Percentiles rank a stretch among this genome's conserved stretches.
Conservation (phyloP, 2,797 vertebrate genomes). For the Masticophis lateralis region DNA sequence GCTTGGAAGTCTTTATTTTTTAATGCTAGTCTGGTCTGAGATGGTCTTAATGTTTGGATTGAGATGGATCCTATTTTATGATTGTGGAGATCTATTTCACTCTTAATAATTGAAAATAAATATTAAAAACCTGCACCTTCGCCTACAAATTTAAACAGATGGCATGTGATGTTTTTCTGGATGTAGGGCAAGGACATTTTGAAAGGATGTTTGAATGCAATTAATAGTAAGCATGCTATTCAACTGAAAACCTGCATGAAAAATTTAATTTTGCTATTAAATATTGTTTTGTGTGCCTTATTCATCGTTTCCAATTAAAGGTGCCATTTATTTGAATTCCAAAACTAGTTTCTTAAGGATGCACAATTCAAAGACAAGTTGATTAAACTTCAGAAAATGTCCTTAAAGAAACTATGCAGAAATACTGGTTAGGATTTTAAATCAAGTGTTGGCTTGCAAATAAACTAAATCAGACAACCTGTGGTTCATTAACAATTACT, state of each 20-base stretch:
- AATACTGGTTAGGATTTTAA: background rate
- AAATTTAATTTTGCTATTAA: background rate
- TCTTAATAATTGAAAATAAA: background rate
- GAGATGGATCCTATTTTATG: background rate
- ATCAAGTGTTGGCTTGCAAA: background rate
- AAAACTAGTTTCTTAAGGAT: background rate
- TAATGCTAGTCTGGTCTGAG: too few species aligned
- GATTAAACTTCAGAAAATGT: background rate
- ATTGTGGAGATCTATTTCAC: background rate
- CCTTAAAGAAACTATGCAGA: background rate
- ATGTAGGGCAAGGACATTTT: background rate
- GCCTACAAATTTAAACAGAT: background rate
- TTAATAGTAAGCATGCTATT: background rate
- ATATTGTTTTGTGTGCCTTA: background rate
- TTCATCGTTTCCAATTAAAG: background rate
- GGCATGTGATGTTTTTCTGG: background rate
- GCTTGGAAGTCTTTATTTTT: too few species aligned
- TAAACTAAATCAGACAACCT: background rate
- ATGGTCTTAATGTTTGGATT: background rate
- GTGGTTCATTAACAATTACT: background rate
- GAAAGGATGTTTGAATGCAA: background rate
- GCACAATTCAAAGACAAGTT: background rate
- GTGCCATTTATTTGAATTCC: background rate
- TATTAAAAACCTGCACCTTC: background rate
- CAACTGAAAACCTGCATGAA: too few species aligned